phyloP scores from a whole-genome alignment of 2,113 vertebrate species.

The Papio anubis region DNA sequence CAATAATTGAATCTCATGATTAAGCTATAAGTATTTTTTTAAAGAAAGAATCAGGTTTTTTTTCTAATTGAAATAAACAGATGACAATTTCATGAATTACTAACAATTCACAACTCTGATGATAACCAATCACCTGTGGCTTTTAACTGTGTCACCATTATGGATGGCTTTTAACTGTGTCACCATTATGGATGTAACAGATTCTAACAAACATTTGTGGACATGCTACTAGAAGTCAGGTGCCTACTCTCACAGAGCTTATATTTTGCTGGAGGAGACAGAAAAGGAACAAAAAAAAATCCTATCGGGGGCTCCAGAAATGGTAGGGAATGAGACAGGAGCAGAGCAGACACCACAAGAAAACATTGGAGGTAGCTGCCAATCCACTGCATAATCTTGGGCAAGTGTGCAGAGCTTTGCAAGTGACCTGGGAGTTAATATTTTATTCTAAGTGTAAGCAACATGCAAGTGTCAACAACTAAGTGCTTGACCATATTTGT shows the following conservation, averaged over 20 bases:
- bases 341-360: not conserved
- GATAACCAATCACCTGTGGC: not conserved
- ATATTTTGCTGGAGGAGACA: not conserved
- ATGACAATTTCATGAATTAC: not conserved
- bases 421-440: not conserved
- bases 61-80: constrained; percentile 27
- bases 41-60: not conserved
- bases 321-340: not conserved
- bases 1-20: not conserved
- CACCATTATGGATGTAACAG: not conserved
- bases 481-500: not conserved
- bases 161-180: not conserved
- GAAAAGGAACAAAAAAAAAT: not conserved
- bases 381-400: not conserved
- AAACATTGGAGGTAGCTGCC: not conserved
- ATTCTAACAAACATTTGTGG: constrained; percentile 4
- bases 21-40: constrained; percentile 11
- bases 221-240: not conserved
- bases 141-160: not conserved
- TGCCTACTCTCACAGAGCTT: not conserved
- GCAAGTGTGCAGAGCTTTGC: not conserved
- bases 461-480: not conserved
- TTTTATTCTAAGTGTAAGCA: not conserved
- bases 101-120: not conserved
- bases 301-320: not conserved